Conservation (phyloP, 2,113 vertebrate genomes). For the Paratilapia polleni region DNA sequence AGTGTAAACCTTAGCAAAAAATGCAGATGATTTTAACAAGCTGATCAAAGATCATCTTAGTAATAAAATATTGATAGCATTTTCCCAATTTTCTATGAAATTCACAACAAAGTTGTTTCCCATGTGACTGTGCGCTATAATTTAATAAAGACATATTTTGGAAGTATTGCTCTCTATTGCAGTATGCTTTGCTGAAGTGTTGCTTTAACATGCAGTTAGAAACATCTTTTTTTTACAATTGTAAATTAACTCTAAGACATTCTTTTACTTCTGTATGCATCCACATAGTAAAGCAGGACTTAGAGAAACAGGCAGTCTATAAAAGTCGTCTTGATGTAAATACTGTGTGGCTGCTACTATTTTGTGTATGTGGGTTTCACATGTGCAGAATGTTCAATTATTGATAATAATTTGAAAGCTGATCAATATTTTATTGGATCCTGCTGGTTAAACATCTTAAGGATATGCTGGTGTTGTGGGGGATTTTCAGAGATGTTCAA, state of each 20-base stretch:
- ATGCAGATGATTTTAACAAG: not conserved
- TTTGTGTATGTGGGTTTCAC: conserved; percentile 19
- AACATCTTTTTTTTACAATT: not conserved
- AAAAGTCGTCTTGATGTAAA: not conserved
- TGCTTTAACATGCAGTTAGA: not conserved
- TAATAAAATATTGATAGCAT: conserved; percentile 1
- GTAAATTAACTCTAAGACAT: not conserved
- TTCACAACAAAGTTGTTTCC: not conserved
- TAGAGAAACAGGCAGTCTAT: not conserved
- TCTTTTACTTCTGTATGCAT: not conserved
- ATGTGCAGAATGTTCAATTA: conserved; percentile 48
- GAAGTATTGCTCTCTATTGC: conserved; percentile 18
- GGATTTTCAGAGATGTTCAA: conserved; percentile 16
- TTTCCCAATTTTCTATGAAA: not conserved
- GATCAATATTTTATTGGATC: conserved; percentile 64
- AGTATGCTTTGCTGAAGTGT: not conserved
- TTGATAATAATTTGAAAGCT: conserved; percentile 51
- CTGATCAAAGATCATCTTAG: not conserved
- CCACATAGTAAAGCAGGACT: not conserved
- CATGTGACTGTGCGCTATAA: not conserved
- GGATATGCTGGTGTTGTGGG: conserved; percentile 29
- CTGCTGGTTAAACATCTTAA: conserved; percentile 47
- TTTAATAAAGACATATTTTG: not conserved
- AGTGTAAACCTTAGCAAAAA: not conserved
- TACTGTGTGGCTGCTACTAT: conserved; percentile 9